Conservation (phyloP, 2,797 vertebrate species). For the Danio albolineatus region DNA sequence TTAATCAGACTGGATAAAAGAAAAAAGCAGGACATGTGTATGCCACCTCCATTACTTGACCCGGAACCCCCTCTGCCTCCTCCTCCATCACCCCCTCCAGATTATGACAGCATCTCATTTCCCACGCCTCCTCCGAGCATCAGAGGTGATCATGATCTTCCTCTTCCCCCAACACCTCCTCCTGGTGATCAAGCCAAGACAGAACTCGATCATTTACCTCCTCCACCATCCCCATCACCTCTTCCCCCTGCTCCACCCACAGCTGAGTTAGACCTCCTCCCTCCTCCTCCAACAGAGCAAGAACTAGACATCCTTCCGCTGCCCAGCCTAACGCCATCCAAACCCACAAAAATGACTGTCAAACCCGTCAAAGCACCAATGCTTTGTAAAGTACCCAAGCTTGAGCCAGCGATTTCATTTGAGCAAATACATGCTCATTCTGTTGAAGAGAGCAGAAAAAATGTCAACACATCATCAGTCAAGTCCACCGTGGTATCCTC, state of each 20-base stretch:
- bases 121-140: conserved; percentile 71
- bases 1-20: conserved; percentile 74
- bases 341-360: conserved; percentile 74
- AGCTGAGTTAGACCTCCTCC: conserved; percentile 71
- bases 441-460: conserved; percentile 46
- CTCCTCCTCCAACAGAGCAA: conserved; percentile 79
- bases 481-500: conserved; percentile 60
- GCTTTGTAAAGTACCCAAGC: conserved; percentile 77
- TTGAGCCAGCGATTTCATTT: conserved; percentile 74
- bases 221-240: conserved; percentile 63
- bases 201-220: conserved; percentile 77
- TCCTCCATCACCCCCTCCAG: conserved; percentile 83
- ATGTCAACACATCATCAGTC: conserved; percentile 46
- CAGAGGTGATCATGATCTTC: conserved; percentile 71
- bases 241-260: conserved; percentile 68
- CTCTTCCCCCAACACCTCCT: conserved; percentile 69
- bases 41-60: conserved; percentile 72
- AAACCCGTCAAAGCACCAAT: conserved; percentile 77
- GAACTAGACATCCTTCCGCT: conserved; percentile 76
- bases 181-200: conserved; percentile 71
- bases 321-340: conserved; percentile 66
- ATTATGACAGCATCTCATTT: conserved; percentile 72
- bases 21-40: conserved; percentile 61
- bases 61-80: conserved; percentile 71
- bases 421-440: conserved; percentile 62